A percentile compares a stretch with the other conserved stretches of the same genome.
phyloP scores from a whole-genome alignment of 2,113 vertebrate species.

The Periophthalmodon schlosseri region DNA sequence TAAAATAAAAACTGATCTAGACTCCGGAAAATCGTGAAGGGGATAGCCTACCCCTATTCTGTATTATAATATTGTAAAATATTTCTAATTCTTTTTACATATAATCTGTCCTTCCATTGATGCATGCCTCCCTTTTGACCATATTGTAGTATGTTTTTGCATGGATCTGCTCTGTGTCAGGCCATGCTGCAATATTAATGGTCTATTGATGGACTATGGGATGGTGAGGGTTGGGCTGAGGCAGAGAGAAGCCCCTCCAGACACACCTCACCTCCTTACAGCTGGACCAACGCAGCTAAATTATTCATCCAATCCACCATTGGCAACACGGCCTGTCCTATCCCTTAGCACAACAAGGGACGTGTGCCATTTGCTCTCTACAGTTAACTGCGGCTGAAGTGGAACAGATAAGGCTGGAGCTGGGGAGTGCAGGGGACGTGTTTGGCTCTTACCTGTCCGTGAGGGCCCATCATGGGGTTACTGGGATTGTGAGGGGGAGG shows the following conservation, averaged over 20 bases:
- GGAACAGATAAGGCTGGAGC: background rate
- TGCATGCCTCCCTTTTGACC: background rate
- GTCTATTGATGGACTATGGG: constrained; percentile 76
- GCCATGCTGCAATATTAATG: constrained; percentile 76
- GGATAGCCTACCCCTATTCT: too few species aligned
- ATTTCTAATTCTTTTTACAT: constrained; percentile 15
- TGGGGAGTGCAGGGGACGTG: background rate
- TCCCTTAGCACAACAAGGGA: constrained; percentile 46
- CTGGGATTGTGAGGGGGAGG: constrained; percentile 80
- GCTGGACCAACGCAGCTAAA: constrained; percentile 70
- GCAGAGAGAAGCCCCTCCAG: constrained; percentile 62
- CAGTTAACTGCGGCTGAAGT: constrained; percentile 13
- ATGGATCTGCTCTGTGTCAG: constrained; percentile 56
- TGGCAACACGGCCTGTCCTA: constrained; percentile 51
- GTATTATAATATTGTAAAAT: constrained; percentile 10
- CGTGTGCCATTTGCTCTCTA: constrained; percentile 29
- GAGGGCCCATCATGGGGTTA: constrained; percentile 82
- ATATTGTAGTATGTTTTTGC: constrained; percentile 53
- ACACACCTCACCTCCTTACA: constrained; percentile 70
- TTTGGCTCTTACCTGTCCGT: constrained; percentile 77
- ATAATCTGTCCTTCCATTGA: constrained; percentile 5
- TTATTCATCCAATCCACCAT: constrained; percentile 72
- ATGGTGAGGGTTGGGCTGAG: constrained; percentile 68
- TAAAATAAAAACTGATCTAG: too few species aligned
- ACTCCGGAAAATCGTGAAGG: too few species aligned